Evolutionary conservation across 30 jellyfish, hydroid and myxozoan species (phyloP), one percentile per base, ranked within the genome.

Genomic region (Pseudorhiza aurosa): DNA sequence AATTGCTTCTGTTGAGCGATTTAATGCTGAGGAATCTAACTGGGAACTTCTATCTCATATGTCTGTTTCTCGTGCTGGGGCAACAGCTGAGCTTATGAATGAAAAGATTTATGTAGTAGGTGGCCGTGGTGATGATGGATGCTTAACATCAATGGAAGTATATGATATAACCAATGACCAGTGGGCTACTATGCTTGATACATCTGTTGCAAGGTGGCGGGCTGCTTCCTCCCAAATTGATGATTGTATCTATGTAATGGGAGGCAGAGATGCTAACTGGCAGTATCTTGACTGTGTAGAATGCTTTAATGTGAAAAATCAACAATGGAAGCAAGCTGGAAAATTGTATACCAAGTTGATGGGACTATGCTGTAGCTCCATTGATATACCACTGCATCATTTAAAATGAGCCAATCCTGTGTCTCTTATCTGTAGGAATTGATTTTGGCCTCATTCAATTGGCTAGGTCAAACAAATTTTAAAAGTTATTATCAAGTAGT

Each of bases 191-290:
- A 58, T 62, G 56, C 68, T 83, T 8, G 65, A 85, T 22, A 70
- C 93, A 19, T 63, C 88, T 4, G 76, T 85, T 56, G 64, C 96
- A 10, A 72, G 99, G 60, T 93, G 99, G 97, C 75, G 97, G 33
- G 94, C 96, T 14, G 88, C 95, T 17, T 73, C 94, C 2, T 87
- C 91, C 19, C 24, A 67, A 11, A 42, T 75, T 30, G 91, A 82
- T 35, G 68, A 93, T 36, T 64, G 49, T 27, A 31, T 93, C 32
- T 83, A 43, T 37, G 60, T 93, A 29, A 29, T 93, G 14, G 97
- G 97, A 10, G 99, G 97, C 18, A 78, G 97, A 40, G 96, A 86
- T 70, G 76, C 95, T 3, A 63, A 85, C 37, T 92, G 98, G 98
- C 93, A 86, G 30, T 92, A 92, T 68, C 81, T 92, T 9, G 98